These are phyloP conservation scores for Sciurus carolinensis DNA, from an alignment of 2,797 vertebrate genomes.

Conservation along the genomic window DNA sequence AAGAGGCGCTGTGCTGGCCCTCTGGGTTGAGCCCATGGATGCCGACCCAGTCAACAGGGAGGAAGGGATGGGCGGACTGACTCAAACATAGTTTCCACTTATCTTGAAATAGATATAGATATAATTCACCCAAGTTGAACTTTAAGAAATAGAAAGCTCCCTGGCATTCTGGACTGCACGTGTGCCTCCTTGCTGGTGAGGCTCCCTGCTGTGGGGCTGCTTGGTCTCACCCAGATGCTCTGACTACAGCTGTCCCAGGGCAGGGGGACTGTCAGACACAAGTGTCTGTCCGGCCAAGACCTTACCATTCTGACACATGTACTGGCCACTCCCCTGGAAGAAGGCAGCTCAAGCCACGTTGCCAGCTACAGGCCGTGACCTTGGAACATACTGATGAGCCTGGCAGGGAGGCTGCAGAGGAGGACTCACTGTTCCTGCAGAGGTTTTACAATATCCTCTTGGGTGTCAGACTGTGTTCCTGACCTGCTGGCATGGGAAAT, in stretches of 20 bases:
- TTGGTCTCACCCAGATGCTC: background rate
- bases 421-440: background rate
- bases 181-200: background rate
- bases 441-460: background rate
- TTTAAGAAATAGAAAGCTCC: background rate
- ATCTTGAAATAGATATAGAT: background rate
- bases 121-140: background rate
- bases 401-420: background rate
- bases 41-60: background rate
- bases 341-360: background rate
- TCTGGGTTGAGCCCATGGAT: background rate
- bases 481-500: conserved; percentile 12
- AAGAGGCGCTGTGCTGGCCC: background rate
- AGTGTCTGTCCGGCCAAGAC: conserved; percentile 58
- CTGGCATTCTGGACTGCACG: background rate
- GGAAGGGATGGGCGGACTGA: background rate
- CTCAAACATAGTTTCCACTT: background rate
- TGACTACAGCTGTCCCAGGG: background rate
- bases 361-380: background rate
- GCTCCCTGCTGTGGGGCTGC: fast-evolving
- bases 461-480: background rate
- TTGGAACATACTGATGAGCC: background rate
- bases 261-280: conserved; percentile 34
- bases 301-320: conserved; percentile 53
- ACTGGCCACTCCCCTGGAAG: conserved; percentile 24